Conservation (phyloP, 2,888 invertebrate species). For the Drosophila rubida region DNA sequence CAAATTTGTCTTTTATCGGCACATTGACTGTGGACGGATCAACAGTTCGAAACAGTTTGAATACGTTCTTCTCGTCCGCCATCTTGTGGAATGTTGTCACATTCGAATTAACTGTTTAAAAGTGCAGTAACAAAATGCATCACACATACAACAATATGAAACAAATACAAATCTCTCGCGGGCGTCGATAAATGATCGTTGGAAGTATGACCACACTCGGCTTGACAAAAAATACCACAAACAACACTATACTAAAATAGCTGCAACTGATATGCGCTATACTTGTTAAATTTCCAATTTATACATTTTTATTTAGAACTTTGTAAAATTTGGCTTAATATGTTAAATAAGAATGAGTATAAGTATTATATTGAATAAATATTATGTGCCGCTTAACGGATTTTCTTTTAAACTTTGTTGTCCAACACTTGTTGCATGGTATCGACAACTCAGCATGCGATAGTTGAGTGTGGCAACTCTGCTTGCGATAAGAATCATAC, state of each 20-base stretch:
- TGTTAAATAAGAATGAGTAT: no score
- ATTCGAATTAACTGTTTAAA: conserved; percentile 51
- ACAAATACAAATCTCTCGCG: conserved; percentile 40
- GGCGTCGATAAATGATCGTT: conserved; percentile 22
- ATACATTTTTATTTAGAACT: no score
- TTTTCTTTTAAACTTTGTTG: background rate
- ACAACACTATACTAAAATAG: background rate
- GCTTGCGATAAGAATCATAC: background rate
- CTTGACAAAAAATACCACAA: background rate
- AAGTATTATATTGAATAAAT: no score
- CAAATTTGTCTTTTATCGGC: conserved; percentile 80
- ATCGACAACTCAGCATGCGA: background rate
- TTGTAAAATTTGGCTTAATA: no score
- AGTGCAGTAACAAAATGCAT: background rate
- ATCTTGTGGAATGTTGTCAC: conserved; percentile 42
- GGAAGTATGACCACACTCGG: background rate
- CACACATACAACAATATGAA: conserved; percentile 15
- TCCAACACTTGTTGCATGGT: conserved; percentile 10
- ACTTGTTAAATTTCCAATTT: no score
- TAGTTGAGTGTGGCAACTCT: conserved; percentile 1
- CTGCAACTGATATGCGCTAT: no score
- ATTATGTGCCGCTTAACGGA: no score
- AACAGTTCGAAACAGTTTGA: conserved; percentile 78
- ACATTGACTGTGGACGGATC: conserved; percentile 81
- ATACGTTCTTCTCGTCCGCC: conserved; percentile 70